These are phyloP conservation scores for Aporophyla lueneburgensis DNA, from an alignment of 2,888 invertebrate species.

Conservation along the genomic window DNA sequence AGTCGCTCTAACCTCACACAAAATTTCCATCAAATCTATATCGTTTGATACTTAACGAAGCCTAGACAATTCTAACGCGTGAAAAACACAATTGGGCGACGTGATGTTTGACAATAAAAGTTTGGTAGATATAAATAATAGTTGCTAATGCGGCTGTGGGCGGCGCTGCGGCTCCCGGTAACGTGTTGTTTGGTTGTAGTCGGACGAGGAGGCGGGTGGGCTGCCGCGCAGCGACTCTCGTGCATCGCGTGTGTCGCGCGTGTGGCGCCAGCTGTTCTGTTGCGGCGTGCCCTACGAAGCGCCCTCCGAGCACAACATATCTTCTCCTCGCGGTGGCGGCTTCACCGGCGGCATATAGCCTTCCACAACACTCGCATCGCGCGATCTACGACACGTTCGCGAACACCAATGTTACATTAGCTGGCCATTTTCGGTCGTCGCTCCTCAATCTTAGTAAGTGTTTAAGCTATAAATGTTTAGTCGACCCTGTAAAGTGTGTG, in stretches of 20 bases:
- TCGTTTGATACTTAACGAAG: constrained; percentile 13
- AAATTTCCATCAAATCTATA: constrained; percentile 4
- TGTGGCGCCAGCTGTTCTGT: constrained; percentile 84
- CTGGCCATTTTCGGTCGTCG: constrained; percentile 77
- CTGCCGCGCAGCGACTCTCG: constrained; percentile 86
- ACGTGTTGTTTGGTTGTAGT: constrained; percentile 79
- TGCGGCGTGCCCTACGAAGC: constrained; percentile 82
- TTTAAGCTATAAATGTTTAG: constrained; percentile 66
- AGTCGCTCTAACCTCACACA: constrained; percentile 40
- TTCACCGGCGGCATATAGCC: constrained; percentile 75
- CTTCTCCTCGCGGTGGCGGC: constrained; percentile 66
- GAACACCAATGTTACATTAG: constrained; percentile 67
- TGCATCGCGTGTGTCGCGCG: constrained; percentile 75
- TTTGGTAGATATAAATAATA: constrained; percentile 3
- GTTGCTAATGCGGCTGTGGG: constrained; percentile 4
- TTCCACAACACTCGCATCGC: constrained; percentile 44
- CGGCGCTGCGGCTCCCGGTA: constrained; percentile 36
- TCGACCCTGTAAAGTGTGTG: constrained; percentile 35
- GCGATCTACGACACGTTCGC: constrained; percentile 58
- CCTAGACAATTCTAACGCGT: constrained; percentile 8
- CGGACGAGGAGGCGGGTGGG: constrained; percentile 86
- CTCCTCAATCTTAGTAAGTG: constrained; percentile 42
- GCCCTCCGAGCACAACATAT: constrained; percentile 82
- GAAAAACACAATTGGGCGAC: not conserved
- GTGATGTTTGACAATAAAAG: not conserved